A percentile compares a stretch with the other conserved stretches of the same genome.
These are phyloP conservation scores for Mastigias papua DNA, from an alignment of 30 jellyfish, hydroid and myxozoan species.

Conservation along the genomic window DNA sequence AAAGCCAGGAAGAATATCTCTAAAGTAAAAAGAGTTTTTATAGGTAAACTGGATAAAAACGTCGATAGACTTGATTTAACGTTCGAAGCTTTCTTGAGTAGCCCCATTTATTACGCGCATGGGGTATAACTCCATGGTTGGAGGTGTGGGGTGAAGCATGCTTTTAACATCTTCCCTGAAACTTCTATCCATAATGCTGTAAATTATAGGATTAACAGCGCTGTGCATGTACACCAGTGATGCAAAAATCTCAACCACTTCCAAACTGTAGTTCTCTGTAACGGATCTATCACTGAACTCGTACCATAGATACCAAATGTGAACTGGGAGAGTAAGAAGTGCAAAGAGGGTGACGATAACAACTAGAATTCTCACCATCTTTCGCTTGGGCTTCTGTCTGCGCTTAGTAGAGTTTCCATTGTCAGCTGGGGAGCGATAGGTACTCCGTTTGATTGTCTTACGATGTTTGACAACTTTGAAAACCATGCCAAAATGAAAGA, in stretches of 20 bases:
- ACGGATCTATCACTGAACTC: constrained; percentile 66
- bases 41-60: too few species aligned
- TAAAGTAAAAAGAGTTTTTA: too few species aligned
- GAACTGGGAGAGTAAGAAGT: constrained; percentile 73
- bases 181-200: constrained; percentile 78
- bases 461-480: constrained; percentile 63
- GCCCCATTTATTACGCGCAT: constrained; percentile 64
- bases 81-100: constrained; percentile 43
- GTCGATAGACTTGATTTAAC: not conserved
- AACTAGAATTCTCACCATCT: constrained; percentile 70
- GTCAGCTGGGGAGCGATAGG: constrained; percentile 4
- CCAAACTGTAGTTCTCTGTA: constrained; percentile 21
- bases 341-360: constrained; percentile 75
- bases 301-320: constrained; percentile 82
- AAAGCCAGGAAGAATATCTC: too few species aligned
- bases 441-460: constrained; percentile 53
- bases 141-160: not conserved
- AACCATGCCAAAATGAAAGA: constrained; percentile 67
- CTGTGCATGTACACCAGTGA: constrained; percentile 73
- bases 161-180: constrained; percentile 69
- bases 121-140: constrained; percentile 21
- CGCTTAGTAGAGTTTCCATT: not conserved
- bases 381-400: constrained; percentile 42
- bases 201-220: constrained; percentile 82
- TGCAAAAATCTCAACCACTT: constrained; percentile 75